Conservation (phyloP, 2,113 vertebrate species). For the Tenebrosternarchus preto region DNA sequence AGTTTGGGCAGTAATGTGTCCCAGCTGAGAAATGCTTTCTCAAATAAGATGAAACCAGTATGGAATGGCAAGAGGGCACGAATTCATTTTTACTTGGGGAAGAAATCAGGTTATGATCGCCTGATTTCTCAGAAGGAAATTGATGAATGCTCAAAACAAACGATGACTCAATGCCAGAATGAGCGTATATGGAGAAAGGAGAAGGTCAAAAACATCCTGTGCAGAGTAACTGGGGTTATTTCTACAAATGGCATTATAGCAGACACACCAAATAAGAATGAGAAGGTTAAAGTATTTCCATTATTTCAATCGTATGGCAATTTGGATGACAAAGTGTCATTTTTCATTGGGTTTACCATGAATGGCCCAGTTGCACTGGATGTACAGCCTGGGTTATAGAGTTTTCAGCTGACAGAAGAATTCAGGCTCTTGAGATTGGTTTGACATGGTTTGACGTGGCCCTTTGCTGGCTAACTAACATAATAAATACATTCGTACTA, state of each 20-base stretch:
- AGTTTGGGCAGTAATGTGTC: slow-evolving; percentile 53
- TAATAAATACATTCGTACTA: too few species aligned
- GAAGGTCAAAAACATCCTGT: slow-evolving; percentile 55
- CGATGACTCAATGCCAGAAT: slow-evolving; percentile 60
- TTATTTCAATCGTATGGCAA: slow-evolving; percentile 58
- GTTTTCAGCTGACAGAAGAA: background rate
- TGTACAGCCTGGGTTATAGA: slow-evolving; percentile 33
- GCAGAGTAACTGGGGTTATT: slow-evolving; percentile 55
- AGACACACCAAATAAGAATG: slow-evolving; percentile 40
- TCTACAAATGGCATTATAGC: slow-evolving; percentile 3
- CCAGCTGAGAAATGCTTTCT: slow-evolving; percentile 60
- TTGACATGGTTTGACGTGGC: too few species aligned
- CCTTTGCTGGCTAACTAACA: too few species aligned
- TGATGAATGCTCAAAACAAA: background rate
- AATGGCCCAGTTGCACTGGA: slow-evolving; percentile 68
- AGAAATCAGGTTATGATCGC: slow-evolving; percentile 53
- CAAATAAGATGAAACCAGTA: slow-evolving; percentile 53
- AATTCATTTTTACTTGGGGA: slow-evolving; percentile 68
- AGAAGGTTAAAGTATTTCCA: slow-evolving; percentile 60
- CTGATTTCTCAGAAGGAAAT: slow-evolving; percentile 56
- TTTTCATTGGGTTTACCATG: slow-evolving; percentile 69
- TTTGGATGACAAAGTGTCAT: slow-evolving; percentile 54
- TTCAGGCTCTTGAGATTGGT: background rate
- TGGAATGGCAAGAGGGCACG: slow-evolving; percentile 58
- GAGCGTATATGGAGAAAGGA: slow-evolving; percentile 62